Percentiles rank a stretch among this genome's conserved stretches.
Evolutionary conservation across 2,113 vertebrate genomes (phyloP).

Genomic region (Ciconia maguari): DNA sequence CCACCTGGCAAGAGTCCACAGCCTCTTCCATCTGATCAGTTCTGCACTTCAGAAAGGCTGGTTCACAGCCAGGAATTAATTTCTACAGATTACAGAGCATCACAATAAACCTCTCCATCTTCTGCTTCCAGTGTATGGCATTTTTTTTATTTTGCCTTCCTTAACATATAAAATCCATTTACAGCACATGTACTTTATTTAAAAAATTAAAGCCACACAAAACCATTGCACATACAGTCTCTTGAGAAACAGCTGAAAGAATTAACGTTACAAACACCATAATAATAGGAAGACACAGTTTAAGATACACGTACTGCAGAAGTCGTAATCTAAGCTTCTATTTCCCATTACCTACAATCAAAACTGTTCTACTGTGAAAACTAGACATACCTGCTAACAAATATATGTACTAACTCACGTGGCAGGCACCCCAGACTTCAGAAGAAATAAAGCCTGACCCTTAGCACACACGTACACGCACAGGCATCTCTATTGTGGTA

Average conservation of each 20-base stretch:
- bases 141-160: neutral
- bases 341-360: neutral
- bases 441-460: neutral
- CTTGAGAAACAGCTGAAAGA: neutral
- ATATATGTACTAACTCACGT: rapidly evolving
- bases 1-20: neutral
- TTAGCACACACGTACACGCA: neutral
- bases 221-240: neutral
- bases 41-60: neutral
- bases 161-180: neutral
- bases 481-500: neutral
- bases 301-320: neutral
- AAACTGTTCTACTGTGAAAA: neutral
- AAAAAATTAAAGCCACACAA: neutral
- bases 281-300: neutral
- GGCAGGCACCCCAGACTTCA: neutral
- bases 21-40: neutral
- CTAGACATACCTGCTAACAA: neutral
- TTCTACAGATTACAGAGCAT: neutral
- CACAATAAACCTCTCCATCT: neutral
- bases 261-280: neutral
- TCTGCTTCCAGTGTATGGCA: neutral
- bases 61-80: neutral
- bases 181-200: neutral
- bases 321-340: neutral